These are phyloP conservation scores for Drosophila tanythrix DNA, from an alignment of 2,888 invertebrate genomes.

Conservation along the genomic window DNA sequence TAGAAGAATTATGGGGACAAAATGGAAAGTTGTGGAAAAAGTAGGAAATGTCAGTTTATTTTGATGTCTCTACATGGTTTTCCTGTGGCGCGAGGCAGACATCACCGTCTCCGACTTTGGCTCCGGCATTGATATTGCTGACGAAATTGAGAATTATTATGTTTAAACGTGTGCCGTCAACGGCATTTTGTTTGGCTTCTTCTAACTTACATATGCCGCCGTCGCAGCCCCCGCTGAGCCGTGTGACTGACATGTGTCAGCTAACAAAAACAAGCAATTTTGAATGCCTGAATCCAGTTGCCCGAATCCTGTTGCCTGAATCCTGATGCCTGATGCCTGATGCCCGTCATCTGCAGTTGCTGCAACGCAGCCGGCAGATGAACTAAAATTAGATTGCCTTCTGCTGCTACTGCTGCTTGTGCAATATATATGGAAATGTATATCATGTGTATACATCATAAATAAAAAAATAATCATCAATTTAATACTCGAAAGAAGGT, in stretches of 20 bases:
- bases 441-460: not conserved
- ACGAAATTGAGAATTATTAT: slow-evolving; percentile 81
- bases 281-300: slow-evolving; percentile 32
- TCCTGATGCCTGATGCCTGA: slow-evolving; percentile 19
- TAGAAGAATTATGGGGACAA: slow-evolving; percentile 6
- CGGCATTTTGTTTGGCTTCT: slow-evolving; percentile 52
- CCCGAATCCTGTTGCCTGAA: slow-evolving; percentile 14
- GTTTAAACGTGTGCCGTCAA: slow-evolving; percentile 72
- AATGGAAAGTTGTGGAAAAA: slow-evolving; percentile 36
- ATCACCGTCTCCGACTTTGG: not conserved
- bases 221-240: slow-evolving; percentile 12
- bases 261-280: slow-evolving; percentile 39
- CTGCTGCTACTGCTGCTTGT: slow-evolving; percentile 23
- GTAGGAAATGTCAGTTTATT: slow-evolving; percentile 71
- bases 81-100: slow-evolving; percentile 55
- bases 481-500: not conserved
- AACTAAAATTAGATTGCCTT: slow-evolving; percentile 67
- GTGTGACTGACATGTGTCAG: slow-evolving; percentile 36
- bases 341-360: slow-evolving; percentile 57
- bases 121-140: slow-evolving; percentile 71
- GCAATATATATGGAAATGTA: slow-evolving; percentile 7
- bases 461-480: slow-evolving; percentile 19
- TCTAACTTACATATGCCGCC: slow-evolving; percentile 13
- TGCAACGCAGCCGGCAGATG: slow-evolving; percentile 32
- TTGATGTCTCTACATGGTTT: slow-evolving; percentile 76